These are phyloP conservation scores for Steromphala cineraria DNA, from an alignment of 2,888 invertebrate species.

Conservation along the genomic window DNA sequence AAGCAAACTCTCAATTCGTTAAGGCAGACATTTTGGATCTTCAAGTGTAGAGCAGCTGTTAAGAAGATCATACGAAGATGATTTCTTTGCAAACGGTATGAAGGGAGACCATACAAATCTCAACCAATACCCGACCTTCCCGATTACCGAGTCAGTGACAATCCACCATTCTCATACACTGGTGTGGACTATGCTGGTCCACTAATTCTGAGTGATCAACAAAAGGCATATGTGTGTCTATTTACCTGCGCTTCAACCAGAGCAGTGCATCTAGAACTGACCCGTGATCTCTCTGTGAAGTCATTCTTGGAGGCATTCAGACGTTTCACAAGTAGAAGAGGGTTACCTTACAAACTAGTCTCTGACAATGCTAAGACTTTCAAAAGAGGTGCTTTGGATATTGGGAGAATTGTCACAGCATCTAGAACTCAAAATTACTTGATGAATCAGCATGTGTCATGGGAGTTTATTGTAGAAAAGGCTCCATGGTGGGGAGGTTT, in stretches of 20 bases:
- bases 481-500: not conserved
- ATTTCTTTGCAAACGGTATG: not conserved
- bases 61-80: not conserved
- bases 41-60: not conserved
- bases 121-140: not conserved
- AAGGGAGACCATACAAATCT: not conserved
- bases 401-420: not conserved
- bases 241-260: not conserved
- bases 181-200: not conserved
- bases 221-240: not conserved
- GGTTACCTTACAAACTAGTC: not conserved
- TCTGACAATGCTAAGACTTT: not conserved
- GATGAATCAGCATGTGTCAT: not conserved
- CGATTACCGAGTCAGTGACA: not conserved
- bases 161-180: not conserved
- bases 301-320: not conserved
- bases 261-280: not conserved
- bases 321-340: not conserved
- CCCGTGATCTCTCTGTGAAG: not conserved
- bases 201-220: not conserved
- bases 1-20: not conserved
- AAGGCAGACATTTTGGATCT: not conserved
- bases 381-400: not conserved
- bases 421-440: not conserved
- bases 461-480: not conserved